These are phyloP conservation scores for Brachystomella parvula DNA, from an alignment of 1,140 invertebrate species.

Conservation along the genomic window DNA sequence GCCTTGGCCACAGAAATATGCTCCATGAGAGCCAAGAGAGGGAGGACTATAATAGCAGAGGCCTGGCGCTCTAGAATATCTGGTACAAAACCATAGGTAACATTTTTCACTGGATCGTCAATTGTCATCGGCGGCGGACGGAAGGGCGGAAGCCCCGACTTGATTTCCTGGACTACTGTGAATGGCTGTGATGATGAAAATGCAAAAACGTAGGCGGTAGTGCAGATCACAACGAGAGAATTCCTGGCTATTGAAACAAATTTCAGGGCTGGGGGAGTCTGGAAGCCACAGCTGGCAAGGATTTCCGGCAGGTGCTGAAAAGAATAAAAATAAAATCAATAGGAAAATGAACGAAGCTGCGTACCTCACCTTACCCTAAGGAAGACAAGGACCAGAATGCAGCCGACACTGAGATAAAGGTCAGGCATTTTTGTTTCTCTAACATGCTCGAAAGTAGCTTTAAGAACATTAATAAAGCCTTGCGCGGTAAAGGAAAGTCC, in stretches of 20 bases:
- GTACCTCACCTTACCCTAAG: slow-evolving; percentile 52
- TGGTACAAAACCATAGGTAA: slow-evolving; percentile 54
- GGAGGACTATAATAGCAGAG: slow-evolving; percentile 65
- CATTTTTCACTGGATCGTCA: slow-evolving; percentile 50
- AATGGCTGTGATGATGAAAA: slow-evolving; percentile 1
- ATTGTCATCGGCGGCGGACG: slow-evolving; percentile 56
- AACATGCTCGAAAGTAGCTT: slow-evolving; percentile 55
- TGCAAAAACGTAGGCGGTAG: slow-evolving; percentile 11
- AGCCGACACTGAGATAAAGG: slow-evolving; percentile 57
- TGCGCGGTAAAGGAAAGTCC: slow-evolving; percentile 39
- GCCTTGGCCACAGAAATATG: slow-evolving; percentile 45
- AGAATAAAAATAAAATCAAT: slow-evolving; percentile 30
- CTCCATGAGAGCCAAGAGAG: slow-evolving; percentile 56
- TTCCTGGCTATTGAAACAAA: slow-evolving; percentile 67
- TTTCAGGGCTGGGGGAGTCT: slow-evolving; percentile 49
- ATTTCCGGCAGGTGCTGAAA: slow-evolving; percentile 38
- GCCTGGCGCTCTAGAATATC: slow-evolving; percentile 61
- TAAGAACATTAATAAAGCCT: slow-evolving; percentile 61
- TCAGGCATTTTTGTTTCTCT: slow-evolving; percentile 56
- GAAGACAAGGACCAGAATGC: slow-evolving; percentile 56
- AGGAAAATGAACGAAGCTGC: not conserved
- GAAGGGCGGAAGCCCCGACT: slow-evolving; percentile 47
- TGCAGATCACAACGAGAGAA: slow-evolving; percentile 65
- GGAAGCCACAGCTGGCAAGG: slow-evolving; percentile 26
- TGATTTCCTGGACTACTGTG: slow-evolving; percentile 17